These are phyloP conservation scores for Chrysogorgia sp. DNA, from an alignment of 92 coral and sea anemone genomes.

Conservation along the genomic window DNA sequence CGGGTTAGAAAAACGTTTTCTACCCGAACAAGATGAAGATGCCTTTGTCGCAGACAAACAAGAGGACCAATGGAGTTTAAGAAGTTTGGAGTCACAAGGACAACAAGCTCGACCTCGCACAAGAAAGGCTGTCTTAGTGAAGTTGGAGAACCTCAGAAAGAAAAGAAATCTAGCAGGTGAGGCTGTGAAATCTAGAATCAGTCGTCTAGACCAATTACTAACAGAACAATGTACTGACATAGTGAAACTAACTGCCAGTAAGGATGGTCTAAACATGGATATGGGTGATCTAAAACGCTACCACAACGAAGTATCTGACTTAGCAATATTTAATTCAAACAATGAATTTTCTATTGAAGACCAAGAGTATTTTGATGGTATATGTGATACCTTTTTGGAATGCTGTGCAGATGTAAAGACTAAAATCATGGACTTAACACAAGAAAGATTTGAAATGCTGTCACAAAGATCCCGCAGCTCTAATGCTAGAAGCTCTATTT, in stretches of 20 bases:
- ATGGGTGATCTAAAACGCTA: constrained; percentile 28
- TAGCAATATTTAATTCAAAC: not conserved
- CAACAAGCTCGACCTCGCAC: constrained; percentile 31
- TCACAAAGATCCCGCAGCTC: not conserved
- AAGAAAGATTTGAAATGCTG: constrained; percentile 16
- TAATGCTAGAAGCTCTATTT: not conserved
- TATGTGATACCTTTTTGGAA: constrained; percentile 4
- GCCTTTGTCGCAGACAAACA: not conserved
- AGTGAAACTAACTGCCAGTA: constrained; percentile 15
- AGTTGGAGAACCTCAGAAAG: constrained; percentile 6
- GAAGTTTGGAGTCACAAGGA: not conserved
- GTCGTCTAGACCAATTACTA: constrained; percentile 20
- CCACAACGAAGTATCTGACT: constrained; percentile 12
- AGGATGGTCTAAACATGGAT: constrained; percentile 24
- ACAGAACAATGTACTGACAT: constrained; percentile 35
- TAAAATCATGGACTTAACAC: constrained; percentile 9
- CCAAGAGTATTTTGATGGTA: constrained; percentile 2
- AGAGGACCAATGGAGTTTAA: not conserved
- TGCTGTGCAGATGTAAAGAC: constrained; percentile 43
- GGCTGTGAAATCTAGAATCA: constrained; percentile 17
- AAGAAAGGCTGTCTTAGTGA: not conserved
- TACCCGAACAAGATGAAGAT: not conserved
- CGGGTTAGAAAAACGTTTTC: too few relatives aligned
- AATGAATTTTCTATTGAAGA: constrained; percentile 1
- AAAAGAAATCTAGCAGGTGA: constrained; percentile 7